Evolutionary conservation across 2,888 invertebrate species (phyloP).

Genomic region (Poecilobothrus nobilitatus): DNA sequence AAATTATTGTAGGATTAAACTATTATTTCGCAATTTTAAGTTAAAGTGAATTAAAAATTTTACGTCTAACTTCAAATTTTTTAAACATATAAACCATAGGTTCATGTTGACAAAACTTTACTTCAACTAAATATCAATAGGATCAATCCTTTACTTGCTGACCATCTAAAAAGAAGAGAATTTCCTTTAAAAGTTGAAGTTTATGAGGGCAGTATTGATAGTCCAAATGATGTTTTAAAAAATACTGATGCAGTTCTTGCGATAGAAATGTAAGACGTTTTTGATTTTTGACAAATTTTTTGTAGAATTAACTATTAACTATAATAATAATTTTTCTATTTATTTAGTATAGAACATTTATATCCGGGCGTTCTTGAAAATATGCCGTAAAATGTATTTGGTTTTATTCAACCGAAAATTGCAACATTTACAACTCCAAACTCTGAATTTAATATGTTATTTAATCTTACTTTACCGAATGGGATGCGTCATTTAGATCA

Average conservation of each 20-base stretch:
- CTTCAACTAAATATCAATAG: conserved; percentile 25
- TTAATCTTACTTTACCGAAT: conserved; percentile 45
- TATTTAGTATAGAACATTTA: conserved; percentile 73
- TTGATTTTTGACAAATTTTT: not conserved
- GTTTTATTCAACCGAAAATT: conserved; percentile 67
- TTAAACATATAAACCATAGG: conserved; percentile 27
- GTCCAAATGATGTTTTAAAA: conserved; percentile 57
- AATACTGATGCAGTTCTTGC: conserved; percentile 71
- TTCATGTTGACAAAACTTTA: conserved; percentile 36
- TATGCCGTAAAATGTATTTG: conserved; percentile 72
- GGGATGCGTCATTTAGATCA: conserved; percentile 79
- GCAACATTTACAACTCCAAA: conserved; percentile 87
- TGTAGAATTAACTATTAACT: not conserved
- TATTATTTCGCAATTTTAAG: too few species aligned
- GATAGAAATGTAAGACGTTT: conserved; percentile 64
- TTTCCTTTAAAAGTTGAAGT: conserved; percentile 45
- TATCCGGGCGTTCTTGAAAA: conserved; percentile 62
- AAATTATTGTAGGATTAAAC: too few species aligned
- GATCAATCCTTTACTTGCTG: conserved; percentile 33
- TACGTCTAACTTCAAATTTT: too few species aligned
- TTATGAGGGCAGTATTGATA: conserved; percentile 66
- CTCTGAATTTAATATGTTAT: conserved; percentile 77
- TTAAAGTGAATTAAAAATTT: too few species aligned
- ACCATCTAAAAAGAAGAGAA: conserved; percentile 32
- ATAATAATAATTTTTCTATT: not conserved